A percentile compares a stretch with the other conserved stretches of the same genome.
phyloP scores from a whole-genome alignment of 2,888 invertebrate species.

The Mantis religiosa region DNA sequence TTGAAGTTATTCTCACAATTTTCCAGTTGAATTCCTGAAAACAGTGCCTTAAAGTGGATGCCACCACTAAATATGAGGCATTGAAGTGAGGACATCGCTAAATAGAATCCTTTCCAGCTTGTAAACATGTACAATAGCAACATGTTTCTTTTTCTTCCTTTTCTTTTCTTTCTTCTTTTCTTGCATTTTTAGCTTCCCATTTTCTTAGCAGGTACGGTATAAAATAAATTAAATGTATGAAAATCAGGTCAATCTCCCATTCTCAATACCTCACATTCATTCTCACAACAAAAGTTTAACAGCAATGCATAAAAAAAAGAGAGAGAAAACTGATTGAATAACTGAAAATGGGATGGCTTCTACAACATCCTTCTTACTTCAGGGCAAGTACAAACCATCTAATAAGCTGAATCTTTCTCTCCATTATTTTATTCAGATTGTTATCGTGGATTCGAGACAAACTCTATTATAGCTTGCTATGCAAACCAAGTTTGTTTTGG shows the following conservation, averaged over 20 bases:
- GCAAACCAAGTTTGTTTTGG: neutral
- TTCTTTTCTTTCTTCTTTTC: neutral
- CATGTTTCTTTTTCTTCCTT: too few species aligned
- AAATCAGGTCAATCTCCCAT: neutral
- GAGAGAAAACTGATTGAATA: neutral
- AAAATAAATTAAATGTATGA: neutral
- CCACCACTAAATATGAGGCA: neutral
- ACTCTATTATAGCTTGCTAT: neutral
- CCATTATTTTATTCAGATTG: neutral
- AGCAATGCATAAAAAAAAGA: neutral
- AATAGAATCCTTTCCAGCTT: neutral
- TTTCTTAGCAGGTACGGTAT: neutral
- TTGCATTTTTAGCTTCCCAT: neutral
- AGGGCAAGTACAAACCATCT: neutral
- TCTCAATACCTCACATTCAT: neutral
- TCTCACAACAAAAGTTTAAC: neutral
- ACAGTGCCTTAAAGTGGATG: neutral
- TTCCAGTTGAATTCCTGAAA: neutral
- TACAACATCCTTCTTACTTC: neutral
- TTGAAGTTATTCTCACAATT: neutral
- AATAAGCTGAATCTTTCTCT: neutral
- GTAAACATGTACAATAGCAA: neutral
- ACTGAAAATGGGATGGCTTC: neutral
- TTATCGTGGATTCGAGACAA: neutral
- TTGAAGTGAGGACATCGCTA: neutral